Evolutionary conservation across 2,888 invertebrate species (phyloP).

Genomic region (Neoitamus cyanurus): DNA sequence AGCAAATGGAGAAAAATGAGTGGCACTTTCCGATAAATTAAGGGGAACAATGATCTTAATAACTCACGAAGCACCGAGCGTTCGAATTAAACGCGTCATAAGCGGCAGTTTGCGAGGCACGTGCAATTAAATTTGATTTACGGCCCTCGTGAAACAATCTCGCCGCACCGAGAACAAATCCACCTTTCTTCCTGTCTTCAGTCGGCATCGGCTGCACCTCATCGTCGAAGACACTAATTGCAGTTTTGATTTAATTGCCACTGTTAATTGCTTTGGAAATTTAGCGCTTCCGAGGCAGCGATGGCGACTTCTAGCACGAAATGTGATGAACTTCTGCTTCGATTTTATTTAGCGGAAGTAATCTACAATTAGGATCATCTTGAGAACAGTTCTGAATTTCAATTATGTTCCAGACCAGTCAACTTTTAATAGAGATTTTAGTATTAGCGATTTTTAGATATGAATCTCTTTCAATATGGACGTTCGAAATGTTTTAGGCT

Average conservation of each 20-base stretch:
- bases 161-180: neutral
- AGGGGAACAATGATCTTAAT: neutral
- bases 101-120: neutral
- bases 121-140: slow-evolving; percentile 29
- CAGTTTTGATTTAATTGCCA: neutral
- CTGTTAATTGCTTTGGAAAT: neutral
- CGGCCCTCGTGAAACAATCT: slow-evolving; percentile 1
- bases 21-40: slow-evolving; percentile 11
- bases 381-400: too few relatives aligned
- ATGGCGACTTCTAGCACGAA: neutral
- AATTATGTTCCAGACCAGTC: too few relatives aligned
- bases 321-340: neutral
- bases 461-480: too few relatives aligned
- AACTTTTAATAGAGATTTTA: too few relatives aligned
- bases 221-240: neutral
- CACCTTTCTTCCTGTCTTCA: neutral
- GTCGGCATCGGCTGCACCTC: neutral
- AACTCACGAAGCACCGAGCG: neutral
- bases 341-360: too few relatives aligned
- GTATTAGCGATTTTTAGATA: too few relatives aligned
- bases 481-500: too few relatives aligned
- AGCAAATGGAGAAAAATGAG: neutral
- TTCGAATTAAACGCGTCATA: slow-evolving; percentile 13
- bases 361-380: too few relatives aligned
- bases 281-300: neutral